phyloP scores from a whole-genome alignment of 2,797 vertebrate genomes.

The Sylvilagus floridanus region DNA sequence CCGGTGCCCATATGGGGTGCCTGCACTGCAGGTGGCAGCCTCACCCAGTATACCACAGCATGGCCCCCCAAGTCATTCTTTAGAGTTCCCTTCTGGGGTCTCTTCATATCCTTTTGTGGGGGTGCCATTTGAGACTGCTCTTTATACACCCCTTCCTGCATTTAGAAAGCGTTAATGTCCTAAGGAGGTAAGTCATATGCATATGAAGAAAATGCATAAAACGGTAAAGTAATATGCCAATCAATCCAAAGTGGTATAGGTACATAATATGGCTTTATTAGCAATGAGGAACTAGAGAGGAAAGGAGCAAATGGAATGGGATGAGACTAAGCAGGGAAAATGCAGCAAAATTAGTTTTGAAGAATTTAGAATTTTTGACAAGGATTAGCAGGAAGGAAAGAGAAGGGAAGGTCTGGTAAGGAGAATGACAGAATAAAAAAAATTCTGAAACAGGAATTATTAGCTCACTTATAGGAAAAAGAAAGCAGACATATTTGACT shows the following conservation, averaged over 20 bases:
- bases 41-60: too few species aligned
- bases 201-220: neutral
- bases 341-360: conserved; percentile 38
- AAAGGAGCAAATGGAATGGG: neutral
- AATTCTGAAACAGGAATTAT: conserved; percentile 67
- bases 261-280: neutral
- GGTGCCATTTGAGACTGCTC: neutral
- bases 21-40: too few species aligned
- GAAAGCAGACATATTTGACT: conserved; percentile 65
- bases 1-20: too few species aligned
- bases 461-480: conserved; percentile 53
- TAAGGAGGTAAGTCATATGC: neutral
- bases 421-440: conserved; percentile 60
- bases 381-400: conserved; percentile 20
- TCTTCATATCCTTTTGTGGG: neutral
- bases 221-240: neutral
- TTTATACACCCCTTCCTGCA: neutral
- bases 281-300: neutral
- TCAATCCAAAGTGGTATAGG: neutral
- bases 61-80: neutral
- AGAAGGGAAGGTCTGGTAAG: conserved; percentile 24
- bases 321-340: neutral
- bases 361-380: conserved; percentile 58
- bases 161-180: conserved; percentile 18
- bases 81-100: neutral